phyloP scores from a whole-genome alignment of 2,888 invertebrate species.

The Clanis bilineata region DNA sequence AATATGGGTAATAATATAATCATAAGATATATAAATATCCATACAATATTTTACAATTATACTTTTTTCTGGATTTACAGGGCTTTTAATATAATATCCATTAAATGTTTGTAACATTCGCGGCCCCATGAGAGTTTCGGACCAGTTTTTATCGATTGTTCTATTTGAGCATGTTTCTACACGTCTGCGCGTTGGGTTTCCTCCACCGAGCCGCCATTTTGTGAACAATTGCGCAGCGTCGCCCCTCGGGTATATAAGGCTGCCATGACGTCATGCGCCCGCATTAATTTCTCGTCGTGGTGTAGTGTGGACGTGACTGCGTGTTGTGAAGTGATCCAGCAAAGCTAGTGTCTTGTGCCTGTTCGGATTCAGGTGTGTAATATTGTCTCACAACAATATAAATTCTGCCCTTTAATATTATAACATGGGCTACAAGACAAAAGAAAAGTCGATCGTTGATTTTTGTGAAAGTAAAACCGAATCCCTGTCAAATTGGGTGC shows the following conservation, averaged over 20 bases:
- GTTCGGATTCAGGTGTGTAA: slow-evolving; percentile 79
- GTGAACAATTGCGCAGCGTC: slow-evolving; percentile 58
- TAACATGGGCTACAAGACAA: slow-evolving; percentile 72
- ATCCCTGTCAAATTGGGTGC: slow-evolving; percentile 84
- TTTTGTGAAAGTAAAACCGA: slow-evolving; percentile 82
- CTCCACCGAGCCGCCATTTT: slow-evolving; percentile 59
- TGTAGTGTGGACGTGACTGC: slow-evolving; percentile 54
- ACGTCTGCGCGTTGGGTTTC: slow-evolving; percentile 3
- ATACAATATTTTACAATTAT: too few species aligned
- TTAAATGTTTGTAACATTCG: not conserved
- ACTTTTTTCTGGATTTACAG: too few species aligned
- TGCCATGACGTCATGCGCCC: slow-evolving; percentile 63
- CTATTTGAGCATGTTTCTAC: slow-evolving; percentile 23
- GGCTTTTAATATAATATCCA: not conserved
- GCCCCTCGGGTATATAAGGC: slow-evolving; percentile 50
- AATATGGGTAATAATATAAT: too few species aligned
- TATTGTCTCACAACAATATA: slow-evolving; percentile 62
- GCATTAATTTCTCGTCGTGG: slow-evolving; percentile 49
- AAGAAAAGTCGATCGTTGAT: slow-evolving; percentile 73
- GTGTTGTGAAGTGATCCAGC: slow-evolving; percentile 63
- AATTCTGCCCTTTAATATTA: slow-evolving; percentile 42
- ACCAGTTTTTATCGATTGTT: slow-evolving; percentile 18
- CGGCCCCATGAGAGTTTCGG: slow-evolving; percentile 8
- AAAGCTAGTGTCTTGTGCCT: slow-evolving; percentile 64
- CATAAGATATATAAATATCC: too few species aligned